Conservation (phyloP, 2,113 vertebrate genomes). For the Semicossyphus pulcher region DNA sequence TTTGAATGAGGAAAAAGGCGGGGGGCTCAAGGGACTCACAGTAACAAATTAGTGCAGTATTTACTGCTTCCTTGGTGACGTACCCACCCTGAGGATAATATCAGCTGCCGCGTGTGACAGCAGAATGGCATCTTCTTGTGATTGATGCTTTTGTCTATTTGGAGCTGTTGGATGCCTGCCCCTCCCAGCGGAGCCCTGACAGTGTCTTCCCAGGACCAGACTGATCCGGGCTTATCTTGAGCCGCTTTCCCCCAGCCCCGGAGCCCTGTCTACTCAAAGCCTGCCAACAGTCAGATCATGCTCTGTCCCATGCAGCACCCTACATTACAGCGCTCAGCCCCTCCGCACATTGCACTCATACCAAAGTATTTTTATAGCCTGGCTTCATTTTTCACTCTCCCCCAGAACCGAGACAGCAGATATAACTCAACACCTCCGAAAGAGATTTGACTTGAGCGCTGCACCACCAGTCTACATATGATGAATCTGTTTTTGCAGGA, state of each 20-base stretch:
- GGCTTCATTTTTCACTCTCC: conserved; percentile 64
- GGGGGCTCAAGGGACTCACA: conserved; percentile 1
- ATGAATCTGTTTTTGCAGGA: conserved; percentile 63
- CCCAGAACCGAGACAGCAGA: conserved; percentile 35
- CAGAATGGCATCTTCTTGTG: conserved; percentile 46
- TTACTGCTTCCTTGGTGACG: conserved; percentile 41
- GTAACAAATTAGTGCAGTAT: conserved; percentile 56
- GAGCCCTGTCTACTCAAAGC: conserved; percentile 50
- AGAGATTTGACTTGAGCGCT: conserved; percentile 59
- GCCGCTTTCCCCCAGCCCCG: conserved; percentile 52
- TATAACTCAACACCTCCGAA: conserved; percentile 71
- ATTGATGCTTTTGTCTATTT: conserved; percentile 56
- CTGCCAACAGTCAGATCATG: conserved; percentile 49
- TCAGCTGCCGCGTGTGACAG: conserved; percentile 38
- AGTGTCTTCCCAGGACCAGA: conserved; percentile 59
- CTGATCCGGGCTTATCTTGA: conserved; percentile 72
- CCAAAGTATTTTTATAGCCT: conserved; percentile 69
- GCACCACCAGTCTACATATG: conserved; percentile 61
- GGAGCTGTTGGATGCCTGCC: conserved; percentile 52
- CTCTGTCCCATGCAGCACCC: conserved; percentile 42
- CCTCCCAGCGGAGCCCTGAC: conserved; percentile 40
- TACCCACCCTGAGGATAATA: conserved; percentile 24
- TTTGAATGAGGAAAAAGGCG: conserved; percentile 21
- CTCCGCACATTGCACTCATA: conserved; percentile 34
- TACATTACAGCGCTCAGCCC: conserved; percentile 42